phyloP scores from a whole-genome alignment of 2,888 invertebrate genomes.

The Aplocera efformata region DNA sequence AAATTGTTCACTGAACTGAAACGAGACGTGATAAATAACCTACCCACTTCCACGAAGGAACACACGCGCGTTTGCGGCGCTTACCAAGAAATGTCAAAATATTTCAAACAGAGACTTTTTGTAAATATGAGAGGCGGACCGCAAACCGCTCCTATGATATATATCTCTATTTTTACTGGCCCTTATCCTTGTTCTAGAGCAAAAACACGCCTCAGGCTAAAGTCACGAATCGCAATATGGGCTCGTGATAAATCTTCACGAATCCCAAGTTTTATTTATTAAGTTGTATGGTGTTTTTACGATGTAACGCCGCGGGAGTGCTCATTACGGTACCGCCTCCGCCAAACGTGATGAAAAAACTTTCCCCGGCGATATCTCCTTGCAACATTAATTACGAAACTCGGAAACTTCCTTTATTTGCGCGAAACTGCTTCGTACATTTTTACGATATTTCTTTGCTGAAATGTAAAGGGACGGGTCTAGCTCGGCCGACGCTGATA shows the following conservation, averaged over 20 bases:
- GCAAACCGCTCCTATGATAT: constrained; percentile 58
- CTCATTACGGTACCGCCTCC: constrained; percentile 65
- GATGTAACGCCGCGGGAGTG: constrained; percentile 67
- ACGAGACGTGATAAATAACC: constrained; percentile 45
- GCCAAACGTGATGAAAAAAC: constrained; percentile 72
- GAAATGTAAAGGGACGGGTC: constrained; percentile 53
- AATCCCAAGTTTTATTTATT: constrained; percentile 76
- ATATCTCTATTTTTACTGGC: constrained; percentile 63
- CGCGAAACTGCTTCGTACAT: constrained; percentile 44
- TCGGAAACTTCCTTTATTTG: constrained; percentile 56
- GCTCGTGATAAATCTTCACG: constrained; percentile 73
- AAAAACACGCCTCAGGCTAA: constrained; percentile 56
- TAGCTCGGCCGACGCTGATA: constrained; percentile 54
- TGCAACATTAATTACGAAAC: constrained; percentile 76
- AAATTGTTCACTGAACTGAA: constrained; percentile 12
- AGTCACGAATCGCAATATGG: constrained; percentile 68
- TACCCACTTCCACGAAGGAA: constrained; percentile 55
- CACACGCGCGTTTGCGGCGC: constrained; percentile 44
- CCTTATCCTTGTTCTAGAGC: constrained; percentile 48
- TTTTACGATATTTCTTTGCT: constrained; percentile 66
- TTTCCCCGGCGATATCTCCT: constrained; percentile 70
- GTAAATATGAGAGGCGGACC: constrained; percentile 56
- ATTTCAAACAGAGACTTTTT: constrained; percentile 60
- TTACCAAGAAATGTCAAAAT: constrained; percentile 76
- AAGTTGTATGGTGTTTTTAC: constrained; percentile 78